Percentiles rank a stretch among this genome's conserved stretches.
Evolutionary conservation across 2,113 vertebrate species (phyloP).

Genomic region (Ctenomys sociabilis): DNA sequence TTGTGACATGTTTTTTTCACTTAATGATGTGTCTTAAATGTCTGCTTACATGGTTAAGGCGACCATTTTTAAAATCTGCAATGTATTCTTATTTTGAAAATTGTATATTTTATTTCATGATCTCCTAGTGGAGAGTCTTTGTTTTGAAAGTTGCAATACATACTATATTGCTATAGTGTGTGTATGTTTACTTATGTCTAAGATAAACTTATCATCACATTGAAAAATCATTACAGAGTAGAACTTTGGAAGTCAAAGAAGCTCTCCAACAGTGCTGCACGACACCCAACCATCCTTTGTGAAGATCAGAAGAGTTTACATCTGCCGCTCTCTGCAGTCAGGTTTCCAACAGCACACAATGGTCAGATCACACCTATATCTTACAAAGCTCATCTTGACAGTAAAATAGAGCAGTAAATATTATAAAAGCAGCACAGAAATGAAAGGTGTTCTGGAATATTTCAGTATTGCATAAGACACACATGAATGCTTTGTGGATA

Average conservation of each 20-base stretch:
- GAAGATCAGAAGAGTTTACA: background rate
- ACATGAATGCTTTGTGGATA: accelerated
- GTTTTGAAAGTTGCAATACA: background rate
- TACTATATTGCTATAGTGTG: background rate
- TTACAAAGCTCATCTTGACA: background rate
- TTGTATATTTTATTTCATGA: background rate
- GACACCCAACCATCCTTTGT: background rate
- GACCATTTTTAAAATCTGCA: background rate
- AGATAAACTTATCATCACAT: background rate
- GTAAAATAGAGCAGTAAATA: background rate
- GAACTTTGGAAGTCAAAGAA: background rate
- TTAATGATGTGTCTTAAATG: background rate
- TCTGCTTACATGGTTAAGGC: background rate
- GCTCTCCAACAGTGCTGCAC: background rate
- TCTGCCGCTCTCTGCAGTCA: background rate
- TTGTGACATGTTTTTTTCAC: background rate
- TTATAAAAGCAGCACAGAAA: background rate
- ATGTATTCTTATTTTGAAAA: background rate
- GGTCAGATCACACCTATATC: background rate
- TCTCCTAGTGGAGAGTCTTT: background rate
- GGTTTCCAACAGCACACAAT: background rate
- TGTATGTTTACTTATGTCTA: background rate
- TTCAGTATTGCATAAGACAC: background rate
- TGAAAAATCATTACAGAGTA: background rate
- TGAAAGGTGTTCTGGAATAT: background rate